Evolutionary conservation across 2,797 vertebrate species (phyloP).

Genomic region (Nyctalus aviator): DNA sequence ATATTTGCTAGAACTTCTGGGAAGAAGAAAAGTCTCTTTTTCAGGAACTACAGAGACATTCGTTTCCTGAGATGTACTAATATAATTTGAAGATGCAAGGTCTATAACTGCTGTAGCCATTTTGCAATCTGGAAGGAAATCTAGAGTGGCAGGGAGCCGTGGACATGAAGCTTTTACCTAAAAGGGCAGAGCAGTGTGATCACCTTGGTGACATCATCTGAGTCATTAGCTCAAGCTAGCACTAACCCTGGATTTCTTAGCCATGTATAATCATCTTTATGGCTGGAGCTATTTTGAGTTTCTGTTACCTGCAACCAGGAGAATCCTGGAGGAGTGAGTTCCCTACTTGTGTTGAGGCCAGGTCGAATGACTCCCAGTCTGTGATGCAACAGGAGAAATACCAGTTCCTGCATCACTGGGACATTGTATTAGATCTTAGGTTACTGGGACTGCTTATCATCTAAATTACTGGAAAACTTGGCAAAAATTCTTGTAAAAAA

Average conservation of each 20-base stretch:
- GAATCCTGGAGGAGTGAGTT: neutral
- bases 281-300: neutral
- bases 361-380: neutral
- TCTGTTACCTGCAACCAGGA: neutral
- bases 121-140: neutral
- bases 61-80: neutral
- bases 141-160: neutral
- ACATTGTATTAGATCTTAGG: neutral
- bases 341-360: neutral
- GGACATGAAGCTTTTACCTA: neutral
- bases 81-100: neutral
- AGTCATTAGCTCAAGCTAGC: neutral
- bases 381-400: neutral
- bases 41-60: neutral
- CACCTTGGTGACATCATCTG: neutral
- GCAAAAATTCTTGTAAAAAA: neutral
- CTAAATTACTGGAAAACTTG: neutral
- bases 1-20: neutral
- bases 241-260: neutral
- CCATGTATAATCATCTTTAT: neutral
- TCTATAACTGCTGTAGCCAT: neutral
- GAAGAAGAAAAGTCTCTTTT: conserved; percentile 3
- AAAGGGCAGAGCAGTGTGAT: neutral
- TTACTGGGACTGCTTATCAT: neutral
- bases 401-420: neutral